A percentile compares a stretch with the other conserved stretches of the same genome.
Conservation (phyloP, 1,140 invertebrate genomes). For the Nymphalis io region DNA sequence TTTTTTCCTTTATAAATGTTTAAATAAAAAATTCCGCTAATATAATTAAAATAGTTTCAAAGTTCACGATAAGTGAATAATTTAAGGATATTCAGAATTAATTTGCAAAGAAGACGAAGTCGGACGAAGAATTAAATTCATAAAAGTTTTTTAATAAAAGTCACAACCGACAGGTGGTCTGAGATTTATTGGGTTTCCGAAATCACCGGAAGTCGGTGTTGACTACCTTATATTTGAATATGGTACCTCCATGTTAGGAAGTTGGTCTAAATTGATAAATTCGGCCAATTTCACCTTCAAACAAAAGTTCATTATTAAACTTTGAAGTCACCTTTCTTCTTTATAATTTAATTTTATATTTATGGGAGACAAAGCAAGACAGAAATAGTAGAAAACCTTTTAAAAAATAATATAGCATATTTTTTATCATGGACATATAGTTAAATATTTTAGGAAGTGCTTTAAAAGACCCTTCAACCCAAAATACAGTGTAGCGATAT, state of each 20-base stretch:
- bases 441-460: no score
- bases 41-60: constrained; percentile 21
- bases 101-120: constrained; percentile 17
- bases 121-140: constrained; percentile 17
- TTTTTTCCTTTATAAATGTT: no score
- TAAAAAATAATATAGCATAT: no score
- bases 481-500: no score
- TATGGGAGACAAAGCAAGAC: no score
- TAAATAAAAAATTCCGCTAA: neutral
- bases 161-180: constrained; percentile 6
- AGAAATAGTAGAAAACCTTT: no score
- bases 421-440: no score
- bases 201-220: constrained; percentile 16
- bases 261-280: neutral
- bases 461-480: no score
- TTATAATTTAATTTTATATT: neutral
- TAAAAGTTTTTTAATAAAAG: constrained; percentile 27
- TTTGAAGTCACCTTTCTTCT: neutral
- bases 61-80: constrained; percentile 20
- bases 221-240: constrained; percentile 10
- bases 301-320: neutral
- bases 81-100: constrained; percentile 26
- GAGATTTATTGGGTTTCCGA: constrained; percentile 18
- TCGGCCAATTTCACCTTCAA: neutral
- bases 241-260: neutral